These are phyloP conservation scores for Gyrodactylus bullatarudis DNA, from an alignment of 1,140 invertebrate genomes.

Conservation along the genomic window DNA sequence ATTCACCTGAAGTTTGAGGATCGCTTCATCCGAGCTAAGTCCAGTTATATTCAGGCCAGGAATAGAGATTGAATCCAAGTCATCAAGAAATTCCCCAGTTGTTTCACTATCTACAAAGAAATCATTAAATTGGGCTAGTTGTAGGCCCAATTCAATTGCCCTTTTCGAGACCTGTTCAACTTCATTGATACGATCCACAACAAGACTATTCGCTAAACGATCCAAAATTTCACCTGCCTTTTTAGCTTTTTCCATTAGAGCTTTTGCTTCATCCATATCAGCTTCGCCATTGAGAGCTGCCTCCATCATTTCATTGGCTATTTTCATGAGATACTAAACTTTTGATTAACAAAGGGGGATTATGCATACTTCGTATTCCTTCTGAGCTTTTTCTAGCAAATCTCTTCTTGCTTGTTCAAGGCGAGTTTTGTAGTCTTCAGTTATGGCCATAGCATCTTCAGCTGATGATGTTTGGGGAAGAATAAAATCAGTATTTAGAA, in stretches of 20 bases:
- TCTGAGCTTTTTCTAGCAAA: background rate
- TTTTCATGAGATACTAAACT: background rate
- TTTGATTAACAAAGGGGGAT: too few species aligned
- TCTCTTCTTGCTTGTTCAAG: background rate
- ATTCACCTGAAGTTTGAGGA: background rate
- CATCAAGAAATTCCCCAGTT: background rate
- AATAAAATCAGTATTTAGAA: background rate
- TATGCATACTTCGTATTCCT: background rate
- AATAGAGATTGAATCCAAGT: background rate
- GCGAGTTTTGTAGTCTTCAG: background rate
- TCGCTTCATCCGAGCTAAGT: background rate
- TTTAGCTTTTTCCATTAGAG: background rate
- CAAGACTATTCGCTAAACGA: background rate
- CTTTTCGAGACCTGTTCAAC: background rate
- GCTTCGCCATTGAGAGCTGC: background rate
- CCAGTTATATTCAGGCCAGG: background rate
- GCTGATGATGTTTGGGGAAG: background rate
- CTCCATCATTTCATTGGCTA: background rate
- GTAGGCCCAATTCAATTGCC: background rate
- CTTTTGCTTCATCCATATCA: background rate
- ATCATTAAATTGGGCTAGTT: background rate
- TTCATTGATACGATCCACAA: background rate
- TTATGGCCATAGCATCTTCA: background rate
- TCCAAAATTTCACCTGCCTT: background rate
- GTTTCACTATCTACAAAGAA: background rate